Percentiles rank a stretch among this genome's conserved stretches.
These are phyloP conservation scores for Alaudala cheleensis DNA, from an alignment of 2,113 vertebrate species.

Conservation along the genomic window DNA sequence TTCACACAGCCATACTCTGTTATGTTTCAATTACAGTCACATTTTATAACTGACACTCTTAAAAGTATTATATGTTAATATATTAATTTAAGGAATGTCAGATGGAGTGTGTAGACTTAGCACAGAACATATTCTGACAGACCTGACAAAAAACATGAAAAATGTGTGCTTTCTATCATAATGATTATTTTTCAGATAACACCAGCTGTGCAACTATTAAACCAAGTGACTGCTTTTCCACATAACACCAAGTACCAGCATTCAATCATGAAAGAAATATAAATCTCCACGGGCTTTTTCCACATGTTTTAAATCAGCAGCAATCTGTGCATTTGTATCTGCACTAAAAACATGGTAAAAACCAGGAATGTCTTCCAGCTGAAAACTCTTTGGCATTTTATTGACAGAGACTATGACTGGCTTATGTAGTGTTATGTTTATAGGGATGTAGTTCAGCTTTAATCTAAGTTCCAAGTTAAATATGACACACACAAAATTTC, in stretches of 20 bases:
- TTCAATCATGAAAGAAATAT: conserved; percentile 79
- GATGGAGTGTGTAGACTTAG: conserved; percentile 57
- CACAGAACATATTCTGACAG: conserved; percentile 72
- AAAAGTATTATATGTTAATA: conserved; percentile 58
- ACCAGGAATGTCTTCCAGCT: conserved; percentile 22
- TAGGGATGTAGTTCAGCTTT: background rate
- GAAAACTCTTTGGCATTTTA: conserved; percentile 36
- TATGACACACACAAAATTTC: background rate
- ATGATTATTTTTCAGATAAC: conserved; percentile 77
- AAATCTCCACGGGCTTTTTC: conserved; percentile 74
- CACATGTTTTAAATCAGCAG: conserved; percentile 76
- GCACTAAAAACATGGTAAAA: conserved; percentile 43
- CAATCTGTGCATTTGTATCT: conserved; percentile 75
- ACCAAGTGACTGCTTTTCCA: conserved; percentile 65
- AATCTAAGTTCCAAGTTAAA: conserved; percentile 28
- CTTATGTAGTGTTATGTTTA: background rate
- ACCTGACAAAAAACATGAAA: conserved; percentile 72
- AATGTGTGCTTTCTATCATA: conserved; percentile 69
- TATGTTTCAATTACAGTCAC: conserved; percentile 46
- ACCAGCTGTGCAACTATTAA: conserved; percentile 77
- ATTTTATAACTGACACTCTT: conserved; percentile 43
- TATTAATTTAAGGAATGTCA: conserved; percentile 60
- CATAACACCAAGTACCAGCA: conserved; percentile 66
- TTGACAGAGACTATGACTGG: background rate
- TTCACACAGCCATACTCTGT: conserved; percentile 14